Evolutionary conservation across 2,888 invertebrate genomes (phyloP), one percentile per base, ranked within the genome.

Genomic region (Acrobasis consociella): DNA sequence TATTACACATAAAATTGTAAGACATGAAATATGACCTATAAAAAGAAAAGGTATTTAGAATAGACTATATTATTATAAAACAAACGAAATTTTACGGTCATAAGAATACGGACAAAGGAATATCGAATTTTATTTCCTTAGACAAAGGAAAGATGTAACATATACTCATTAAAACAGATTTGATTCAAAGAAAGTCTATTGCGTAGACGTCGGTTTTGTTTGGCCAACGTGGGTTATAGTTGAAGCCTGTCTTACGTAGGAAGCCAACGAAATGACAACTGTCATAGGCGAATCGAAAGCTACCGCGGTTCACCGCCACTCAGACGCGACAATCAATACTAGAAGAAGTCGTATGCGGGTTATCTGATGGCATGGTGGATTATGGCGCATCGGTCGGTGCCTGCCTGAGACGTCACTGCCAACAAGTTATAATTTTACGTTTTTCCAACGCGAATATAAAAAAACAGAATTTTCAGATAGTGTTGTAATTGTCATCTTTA

Each of bases 321-420:
- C 67, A 69, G 66, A 74, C 70, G 72, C 77, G 72, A 76, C 73
- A 80, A 83, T 83, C 85, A 75, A 85, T 85, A 82, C 77, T 76
- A 72, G 81, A 83, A 82, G 74, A 75, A 76, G 77, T 81, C 78
- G 73, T 73, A 76, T 75, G 65, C 70, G 72, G 72, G 74, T 83
- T 84, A 85, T 85, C 83, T 75, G 85, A 86, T 85, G 84, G 81
- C 78, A 82, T 81, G 81, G 81, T 83, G 75, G 83, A 79, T 81
- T 79, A 81, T 79, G 77, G 76, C 76, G 76, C 75, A 76, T 75
- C 76, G 82, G 88, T 89, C 76, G 82, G 89, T 89, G 72, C 85
- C 87, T 83, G 82, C 73, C 84, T 71, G 81, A 81, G 85, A 74
- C 80, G 77, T 86, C 87, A 76, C 86, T 82, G 77, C 80, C 76